phyloP scores from a whole-genome alignment of 35 echinoderm and acorn worm species.

The Strongylocentrotus purpuratus region DNA sequence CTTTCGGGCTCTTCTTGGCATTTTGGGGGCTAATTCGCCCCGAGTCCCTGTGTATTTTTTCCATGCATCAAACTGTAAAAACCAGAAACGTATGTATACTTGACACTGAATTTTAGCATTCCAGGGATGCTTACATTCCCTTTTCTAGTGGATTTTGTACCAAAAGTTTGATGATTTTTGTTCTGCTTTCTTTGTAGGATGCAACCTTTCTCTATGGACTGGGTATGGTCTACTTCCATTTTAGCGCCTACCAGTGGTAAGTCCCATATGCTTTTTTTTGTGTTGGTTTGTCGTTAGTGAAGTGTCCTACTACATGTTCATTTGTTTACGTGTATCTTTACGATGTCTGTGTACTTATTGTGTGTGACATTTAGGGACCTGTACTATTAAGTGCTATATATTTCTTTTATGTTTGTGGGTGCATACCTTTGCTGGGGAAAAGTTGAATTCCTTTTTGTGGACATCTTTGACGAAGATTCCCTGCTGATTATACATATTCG shows the following conservation, averaged over 20 bases:
- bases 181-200: constrained; percentile 66
- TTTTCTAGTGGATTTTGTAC: background rate
- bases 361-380: background rate
- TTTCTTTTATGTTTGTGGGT: background rate
- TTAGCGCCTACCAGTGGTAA: constrained; percentile 98
- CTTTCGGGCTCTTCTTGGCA: too few species aligned
- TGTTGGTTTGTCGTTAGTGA: background rate
- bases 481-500: background rate
- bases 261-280: background rate
- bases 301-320: background rate
- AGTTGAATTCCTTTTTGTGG: background rate
- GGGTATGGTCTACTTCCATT: constrained; percentile 99
- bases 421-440: background rate
- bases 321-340: background rate
- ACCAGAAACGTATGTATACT: background rate
- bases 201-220: constrained; percentile 99
- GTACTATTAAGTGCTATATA: background rate
- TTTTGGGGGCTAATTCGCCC: too few species aligned
- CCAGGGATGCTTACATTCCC: background rate
- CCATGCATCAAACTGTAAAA: too few species aligned
- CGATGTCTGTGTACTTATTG: background rate
- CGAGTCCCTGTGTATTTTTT: too few species aligned
- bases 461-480: background rate
- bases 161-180: background rate
- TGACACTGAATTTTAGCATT: background rate